Evolutionary conservation across 2,888 invertebrate genomes (phyloP).

Genomic region (Trachelus tabidus): DNA sequence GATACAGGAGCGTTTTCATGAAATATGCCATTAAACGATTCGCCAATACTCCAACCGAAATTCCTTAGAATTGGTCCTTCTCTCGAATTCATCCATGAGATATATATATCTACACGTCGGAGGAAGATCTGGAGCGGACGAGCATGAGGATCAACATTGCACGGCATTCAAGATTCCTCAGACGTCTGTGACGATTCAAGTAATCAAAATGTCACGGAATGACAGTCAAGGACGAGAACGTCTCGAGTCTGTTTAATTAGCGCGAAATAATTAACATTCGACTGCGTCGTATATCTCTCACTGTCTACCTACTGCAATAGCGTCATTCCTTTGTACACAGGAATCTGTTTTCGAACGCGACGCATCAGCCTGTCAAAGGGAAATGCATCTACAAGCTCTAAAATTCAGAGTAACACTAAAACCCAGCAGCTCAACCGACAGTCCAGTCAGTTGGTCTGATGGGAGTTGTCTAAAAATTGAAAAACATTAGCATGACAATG

Average conservation of each 20-base stretch:
- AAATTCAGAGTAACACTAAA: background rate
- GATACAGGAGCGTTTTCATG: background rate
- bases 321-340: background rate
- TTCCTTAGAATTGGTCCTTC: background rate
- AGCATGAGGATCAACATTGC: background rate
- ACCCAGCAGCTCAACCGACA: background rate
- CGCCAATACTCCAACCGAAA: background rate
- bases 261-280: slow-evolving; percentile 32
- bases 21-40: slow-evolving; percentile 5
- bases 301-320: background rate
- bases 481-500: background rate
- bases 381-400: background rate
- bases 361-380: background rate
- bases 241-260: slow-evolving; percentile 26
- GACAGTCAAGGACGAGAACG: background rate
- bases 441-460: background rate
- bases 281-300: background rate
- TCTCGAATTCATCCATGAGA: background rate
- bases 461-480: background rate
- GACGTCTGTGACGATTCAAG: background rate
- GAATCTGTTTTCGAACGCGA: background rate
- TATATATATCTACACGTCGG: background rate
- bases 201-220: background rate
- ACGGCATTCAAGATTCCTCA: background rate
- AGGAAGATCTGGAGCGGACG: background rate